phyloP scores from a whole-genome alignment of 2,113 vertebrate genomes.

The Antechinus flavipes region DNA sequence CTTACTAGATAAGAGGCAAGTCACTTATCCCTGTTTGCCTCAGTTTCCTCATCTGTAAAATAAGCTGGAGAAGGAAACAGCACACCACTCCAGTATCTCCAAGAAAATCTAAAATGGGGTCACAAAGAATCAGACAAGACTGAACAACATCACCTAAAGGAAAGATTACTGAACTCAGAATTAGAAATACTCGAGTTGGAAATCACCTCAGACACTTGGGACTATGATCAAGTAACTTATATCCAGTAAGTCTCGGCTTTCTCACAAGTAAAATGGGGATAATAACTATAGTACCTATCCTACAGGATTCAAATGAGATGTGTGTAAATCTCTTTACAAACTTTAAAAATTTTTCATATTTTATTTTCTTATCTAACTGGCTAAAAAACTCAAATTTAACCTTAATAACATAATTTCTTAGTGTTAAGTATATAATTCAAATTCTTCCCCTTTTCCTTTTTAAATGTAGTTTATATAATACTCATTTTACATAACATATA shows the following conservation, averaged over 20 bases:
- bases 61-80: background rate
- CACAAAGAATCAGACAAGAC: background rate
- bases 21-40: background rate
- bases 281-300: background rate
- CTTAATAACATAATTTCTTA: conserved; percentile 26
- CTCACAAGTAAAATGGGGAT: background rate
- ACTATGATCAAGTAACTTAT: background rate
- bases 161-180: background rate
- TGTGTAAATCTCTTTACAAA: background rate
- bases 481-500: conserved; percentile 31
- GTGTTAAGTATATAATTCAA: conserved; percentile 36
- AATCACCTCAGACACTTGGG: background rate
- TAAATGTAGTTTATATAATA: conserved; percentile 39
- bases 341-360: background rate
- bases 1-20: background rate
- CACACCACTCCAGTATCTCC: background rate
- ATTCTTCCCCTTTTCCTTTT: conserved; percentile 34
- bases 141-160: background rate
- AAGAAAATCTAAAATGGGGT: background rate
- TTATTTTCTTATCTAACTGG: conserved; percentile 10
- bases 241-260: background rate
- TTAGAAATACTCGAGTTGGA: background rate
- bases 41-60: background rate
- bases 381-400: conserved; percentile 28
- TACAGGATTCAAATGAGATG: background rate